These are phyloP conservation scores for Lamellibrachia satsuma DNA, from an alignment of 2,888 invertebrate species.

Conservation along the genomic window DNA sequence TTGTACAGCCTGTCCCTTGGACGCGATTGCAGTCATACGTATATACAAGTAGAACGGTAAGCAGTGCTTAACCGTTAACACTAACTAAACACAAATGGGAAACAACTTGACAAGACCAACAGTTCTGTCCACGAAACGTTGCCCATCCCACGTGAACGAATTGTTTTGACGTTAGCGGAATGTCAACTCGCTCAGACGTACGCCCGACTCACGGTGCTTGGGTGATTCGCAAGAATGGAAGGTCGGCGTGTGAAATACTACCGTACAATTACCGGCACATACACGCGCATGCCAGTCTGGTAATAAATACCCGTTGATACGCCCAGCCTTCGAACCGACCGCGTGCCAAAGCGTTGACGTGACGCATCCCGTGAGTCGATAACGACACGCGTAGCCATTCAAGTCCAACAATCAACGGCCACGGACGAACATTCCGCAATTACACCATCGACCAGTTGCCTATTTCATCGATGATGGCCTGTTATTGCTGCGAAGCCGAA, in stretches of 20 bases:
- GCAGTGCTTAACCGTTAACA: background rate
- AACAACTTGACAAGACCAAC: background rate
- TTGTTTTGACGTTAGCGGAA: background rate
- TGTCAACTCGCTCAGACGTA: background rate
- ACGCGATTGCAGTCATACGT: background rate
- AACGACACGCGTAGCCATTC: background rate
- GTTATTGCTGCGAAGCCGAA: background rate
- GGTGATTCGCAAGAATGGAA: background rate
- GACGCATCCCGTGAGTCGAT: background rate
- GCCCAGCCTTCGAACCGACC: background rate
- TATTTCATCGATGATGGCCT: background rate
- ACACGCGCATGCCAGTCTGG: background rate
- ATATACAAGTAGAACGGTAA: background rate
- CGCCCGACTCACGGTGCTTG: background rate
- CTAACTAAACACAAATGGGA: constrained; percentile 3
- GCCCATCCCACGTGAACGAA: background rate
- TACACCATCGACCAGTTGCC: constrained; percentile 12
- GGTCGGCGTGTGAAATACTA: background rate
- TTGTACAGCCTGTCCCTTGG: background rate
- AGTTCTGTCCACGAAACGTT: background rate
- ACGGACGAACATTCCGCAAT: background rate
- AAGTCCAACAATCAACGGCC: no score
- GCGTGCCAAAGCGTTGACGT: background rate
- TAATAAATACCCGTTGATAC: constrained; percentile 4
- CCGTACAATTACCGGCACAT: background rate